phyloP scores from a whole-genome alignment of 2,797 vertebrate species.

The Heteromormyrus szaboi region DNA sequence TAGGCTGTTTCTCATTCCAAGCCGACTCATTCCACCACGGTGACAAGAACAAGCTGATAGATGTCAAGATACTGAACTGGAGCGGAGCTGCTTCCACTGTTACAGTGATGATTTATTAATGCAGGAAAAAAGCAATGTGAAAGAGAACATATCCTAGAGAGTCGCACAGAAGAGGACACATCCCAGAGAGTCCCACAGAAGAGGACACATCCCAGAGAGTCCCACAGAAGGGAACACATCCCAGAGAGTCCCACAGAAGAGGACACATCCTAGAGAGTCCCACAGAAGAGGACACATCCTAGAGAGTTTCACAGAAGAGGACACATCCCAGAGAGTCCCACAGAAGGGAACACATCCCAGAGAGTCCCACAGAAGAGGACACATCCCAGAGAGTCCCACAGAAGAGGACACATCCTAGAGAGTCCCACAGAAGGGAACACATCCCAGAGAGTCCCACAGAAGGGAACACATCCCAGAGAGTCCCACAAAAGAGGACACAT shows the following conservation, averaged over 20 bases:
- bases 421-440: too few species aligned
- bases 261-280: neutral
- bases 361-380: neutral
- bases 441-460: too few species aligned
- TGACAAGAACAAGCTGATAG: conserved; percentile 18
- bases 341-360: neutral
- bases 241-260: neutral
- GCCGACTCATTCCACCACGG: neutral
- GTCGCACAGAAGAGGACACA: neutral
- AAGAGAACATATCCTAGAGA: neutral
- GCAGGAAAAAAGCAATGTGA: neutral
- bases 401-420: neutral
- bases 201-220: neutral
- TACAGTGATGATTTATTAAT: conserved; percentile 2
- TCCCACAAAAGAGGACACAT: neutral
- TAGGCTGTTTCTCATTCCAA: neutral
- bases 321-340: neutral
- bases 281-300: neutral
- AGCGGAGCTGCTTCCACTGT: conserved; percentile 21
- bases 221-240: neutral
- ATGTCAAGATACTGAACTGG: conserved; percentile 5
- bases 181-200: neutral
- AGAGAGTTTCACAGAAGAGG: neutral
- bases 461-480: too few species aligned
- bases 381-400: neutral